Conservation (phyloP, 2,888 invertebrate species). For the Ectemnius continuus region DNA sequence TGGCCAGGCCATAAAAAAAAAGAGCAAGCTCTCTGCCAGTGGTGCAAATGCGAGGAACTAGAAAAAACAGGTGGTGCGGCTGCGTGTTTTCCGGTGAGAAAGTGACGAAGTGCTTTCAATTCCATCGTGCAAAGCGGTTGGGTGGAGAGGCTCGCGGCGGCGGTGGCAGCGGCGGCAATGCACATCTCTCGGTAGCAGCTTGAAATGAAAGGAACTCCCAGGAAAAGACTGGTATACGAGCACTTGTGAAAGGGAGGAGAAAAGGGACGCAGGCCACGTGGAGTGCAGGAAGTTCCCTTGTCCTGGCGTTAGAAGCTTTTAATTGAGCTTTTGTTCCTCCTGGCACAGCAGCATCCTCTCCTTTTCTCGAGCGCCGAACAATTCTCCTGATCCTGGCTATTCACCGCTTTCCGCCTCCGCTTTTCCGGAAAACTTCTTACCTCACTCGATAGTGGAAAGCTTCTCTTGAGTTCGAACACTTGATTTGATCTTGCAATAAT, state of each 20-base stretch:
- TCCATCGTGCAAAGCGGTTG: constrained; percentile 14
- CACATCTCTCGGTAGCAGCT: not conserved
- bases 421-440: not conserved
- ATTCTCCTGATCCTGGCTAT: not conserved
- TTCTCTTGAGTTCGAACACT: not conserved
- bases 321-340: constrained; percentile 38
- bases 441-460: constrained; percentile 10
- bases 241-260: not conserved
- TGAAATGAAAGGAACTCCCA: not conserved
- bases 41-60: constrained; percentile 16
- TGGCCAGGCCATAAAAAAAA: constrained; percentile 11
- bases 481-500: too few relatives aligned
- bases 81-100: constrained; percentile 20
- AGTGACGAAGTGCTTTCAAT: constrained; percentile 32
- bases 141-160: not conserved
- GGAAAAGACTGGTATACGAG: too few relatives aligned
- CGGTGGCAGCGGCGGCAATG: not conserved
- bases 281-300: constrained; percentile 9
- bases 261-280: constrained; percentile 4
- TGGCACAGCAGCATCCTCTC: constrained; percentile 1
- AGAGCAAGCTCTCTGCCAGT: constrained; percentile 20
- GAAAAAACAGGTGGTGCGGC: constrained; percentile 16
- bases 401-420: not conserved
- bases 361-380: not conserved
- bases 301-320: constrained; percentile 27